Evolutionary conservation across 1,140 invertebrate species (phyloP).

Genomic region (Berghia stephanieae): DNA sequence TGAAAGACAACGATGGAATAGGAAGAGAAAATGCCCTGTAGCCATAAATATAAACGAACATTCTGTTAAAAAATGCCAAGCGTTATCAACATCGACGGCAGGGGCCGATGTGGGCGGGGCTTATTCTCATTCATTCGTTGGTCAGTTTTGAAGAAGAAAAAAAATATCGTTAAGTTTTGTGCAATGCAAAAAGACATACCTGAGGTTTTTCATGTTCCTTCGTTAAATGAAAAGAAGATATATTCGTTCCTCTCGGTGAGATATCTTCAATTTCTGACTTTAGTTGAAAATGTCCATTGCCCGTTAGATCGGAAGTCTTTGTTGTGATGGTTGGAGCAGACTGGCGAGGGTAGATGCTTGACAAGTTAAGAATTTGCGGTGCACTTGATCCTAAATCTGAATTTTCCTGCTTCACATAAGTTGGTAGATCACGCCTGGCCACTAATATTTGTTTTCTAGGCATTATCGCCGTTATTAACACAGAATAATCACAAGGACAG

Average conservation of each 20-base stretch:
- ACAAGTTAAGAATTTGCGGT: conserved; percentile 51
- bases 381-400: conserved; percentile 42
- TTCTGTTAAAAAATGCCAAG: too few species aligned
- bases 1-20: not conserved
- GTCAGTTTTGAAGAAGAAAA: not conserved
- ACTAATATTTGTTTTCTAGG: conserved; percentile 50
- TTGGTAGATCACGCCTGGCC: conserved; percentile 44
- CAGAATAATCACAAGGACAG: not conserved
- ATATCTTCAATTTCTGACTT: conserved; percentile 22
- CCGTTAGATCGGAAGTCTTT: conserved; percentile 22
- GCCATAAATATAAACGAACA: too few species aligned
- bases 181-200: conserved; percentile 25
- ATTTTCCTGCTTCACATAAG: conserved; percentile 52
- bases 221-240: conserved; percentile 15
- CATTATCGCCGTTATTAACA: conserved; percentile 42
- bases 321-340: conserved; percentile 20
- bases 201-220: conserved; percentile 36
- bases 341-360: conserved; percentile 43
- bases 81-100: too few species aligned
- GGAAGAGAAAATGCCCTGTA: too few species aligned
- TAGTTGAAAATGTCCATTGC: not conserved
- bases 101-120: conserved; percentile 37
- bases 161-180: not conserved
- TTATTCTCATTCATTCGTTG: not conserved
- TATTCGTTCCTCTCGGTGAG: not conserved